Conservation (phyloP, 1,140 invertebrate species). For the Aphis gossypii region DNA sequence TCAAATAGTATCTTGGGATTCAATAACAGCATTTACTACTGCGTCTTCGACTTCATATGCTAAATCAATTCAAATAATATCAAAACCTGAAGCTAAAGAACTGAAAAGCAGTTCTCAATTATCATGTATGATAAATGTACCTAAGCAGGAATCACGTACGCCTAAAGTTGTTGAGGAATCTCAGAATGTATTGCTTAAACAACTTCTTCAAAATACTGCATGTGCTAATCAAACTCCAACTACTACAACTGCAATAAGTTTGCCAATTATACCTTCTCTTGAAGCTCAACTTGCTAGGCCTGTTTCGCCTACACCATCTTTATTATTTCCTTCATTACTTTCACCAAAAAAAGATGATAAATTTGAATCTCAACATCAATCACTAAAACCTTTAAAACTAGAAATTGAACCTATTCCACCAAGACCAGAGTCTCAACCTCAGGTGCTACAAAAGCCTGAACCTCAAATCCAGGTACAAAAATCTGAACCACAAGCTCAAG, state of each 20-base stretch:
- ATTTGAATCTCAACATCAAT: neutral
- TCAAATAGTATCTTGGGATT: conserved; percentile 42
- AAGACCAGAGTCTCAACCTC: conserved; percentile 27
- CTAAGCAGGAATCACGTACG: conserved; percentile 9
- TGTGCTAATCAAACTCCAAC: conserved; percentile 69
- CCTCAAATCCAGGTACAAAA: neutral
- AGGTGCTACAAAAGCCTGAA: neutral
- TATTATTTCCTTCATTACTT: conserved; percentile 64
- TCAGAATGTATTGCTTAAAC: conserved; percentile 89
- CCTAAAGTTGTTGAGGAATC: conserved; percentile 70
- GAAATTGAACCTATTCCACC: neutral
- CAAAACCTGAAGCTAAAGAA: conserved; percentile 50
- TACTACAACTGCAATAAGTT: conserved; percentile 61
- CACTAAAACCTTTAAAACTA: conserved; percentile 30
- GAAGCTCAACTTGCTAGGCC: conserved; percentile 78
- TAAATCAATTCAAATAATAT: conserved; percentile 56
- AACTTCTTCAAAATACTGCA: conserved; percentile 85
- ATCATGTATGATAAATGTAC: conserved; percentile 21
- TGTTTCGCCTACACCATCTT: conserved; percentile 70
- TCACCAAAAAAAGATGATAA: conserved; percentile 53
- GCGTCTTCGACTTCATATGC: conserved; percentile 36
- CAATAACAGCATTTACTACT: conserved; percentile 26
- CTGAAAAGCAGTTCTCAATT: conserved; percentile 28
- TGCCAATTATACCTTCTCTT: conserved; percentile 73
- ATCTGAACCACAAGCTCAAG: conserved; percentile 13